Evolutionary conservation across 53 echinoderm and acorn worm genomes (phyloP).

Genomic region (Antedon mediterranea): DNA sequence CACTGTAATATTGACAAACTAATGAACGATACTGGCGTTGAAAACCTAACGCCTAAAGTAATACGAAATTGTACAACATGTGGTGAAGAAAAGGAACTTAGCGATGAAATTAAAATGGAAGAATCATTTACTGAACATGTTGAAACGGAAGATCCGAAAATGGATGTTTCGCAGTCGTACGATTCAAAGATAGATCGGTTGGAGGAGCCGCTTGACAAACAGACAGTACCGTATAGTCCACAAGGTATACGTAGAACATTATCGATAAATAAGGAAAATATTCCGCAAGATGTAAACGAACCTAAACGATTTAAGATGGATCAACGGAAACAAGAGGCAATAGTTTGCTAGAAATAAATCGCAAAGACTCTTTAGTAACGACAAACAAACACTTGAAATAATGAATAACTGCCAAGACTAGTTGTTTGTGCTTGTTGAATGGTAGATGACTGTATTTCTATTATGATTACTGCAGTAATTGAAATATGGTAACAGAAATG

Average conservation of each 20-base stretch:
- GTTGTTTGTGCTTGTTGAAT: no score
- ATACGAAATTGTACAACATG: not conserved
- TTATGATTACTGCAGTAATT: no score
- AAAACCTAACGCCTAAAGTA: not conserved
- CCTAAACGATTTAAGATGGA: slow-evolving; percentile 42
- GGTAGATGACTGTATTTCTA: no score
- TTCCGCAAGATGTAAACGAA: slow-evolving; percentile 45
- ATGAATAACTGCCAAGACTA: no score
- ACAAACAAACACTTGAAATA: no score
- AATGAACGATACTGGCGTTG: not conserved
- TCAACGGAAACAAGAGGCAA: not conserved
- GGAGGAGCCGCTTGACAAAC: not conserved
- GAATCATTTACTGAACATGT: not conserved
- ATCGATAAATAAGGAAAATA: slow-evolving; percentile 49
- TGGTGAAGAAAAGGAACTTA: not conserved
- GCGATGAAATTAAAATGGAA: not conserved
- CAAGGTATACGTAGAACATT: slow-evolving; percentile 27
- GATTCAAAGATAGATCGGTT: not conserved
- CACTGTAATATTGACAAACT: not conserved
- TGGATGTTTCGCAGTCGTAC: slow-evolving; percentile 10
- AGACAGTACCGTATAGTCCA: slow-evolving; percentile 32
- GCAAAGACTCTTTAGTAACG: no score
- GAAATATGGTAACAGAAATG: no score
- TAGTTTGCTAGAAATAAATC: not conserved
- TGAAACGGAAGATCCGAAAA: slow-evolving; percentile 9